phyloP scores from a whole-genome alignment of 2,113 vertebrate species.

The Athene cunicularia region DNA sequence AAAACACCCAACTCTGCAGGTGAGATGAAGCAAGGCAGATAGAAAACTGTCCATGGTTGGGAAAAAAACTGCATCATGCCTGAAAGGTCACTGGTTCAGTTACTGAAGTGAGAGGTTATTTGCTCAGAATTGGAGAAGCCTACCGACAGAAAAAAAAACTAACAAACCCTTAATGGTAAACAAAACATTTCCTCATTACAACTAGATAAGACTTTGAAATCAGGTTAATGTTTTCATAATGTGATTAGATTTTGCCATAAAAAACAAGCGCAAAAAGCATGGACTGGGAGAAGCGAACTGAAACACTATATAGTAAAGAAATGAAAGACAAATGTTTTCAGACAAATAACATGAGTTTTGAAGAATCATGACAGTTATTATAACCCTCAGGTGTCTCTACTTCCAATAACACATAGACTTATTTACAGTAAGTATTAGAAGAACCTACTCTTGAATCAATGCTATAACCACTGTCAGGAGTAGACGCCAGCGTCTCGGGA shows the following conservation, averaged over 20 bases:
- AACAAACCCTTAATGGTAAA: neutral
- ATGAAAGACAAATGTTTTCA: neutral
- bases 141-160: neutral
- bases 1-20: neutral
- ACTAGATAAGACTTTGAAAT: neutral
- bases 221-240: neutral
- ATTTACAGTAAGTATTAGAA: neutral
- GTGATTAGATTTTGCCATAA: neutral
- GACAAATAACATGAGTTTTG: neutral
- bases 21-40: neutral
- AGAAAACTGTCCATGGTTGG: neutral
- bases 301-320: neutral
- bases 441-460: slow-evolving; percentile 92
- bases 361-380: neutral
- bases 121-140: neutral
- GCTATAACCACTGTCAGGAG: slow-evolving; percentile 96
- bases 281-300: accelerated
- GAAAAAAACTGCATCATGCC: neutral
- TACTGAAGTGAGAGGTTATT: neutral
- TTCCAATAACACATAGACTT: neutral
- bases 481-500: slow-evolving; percentile 98
- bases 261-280: neutral
- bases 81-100: neutral
- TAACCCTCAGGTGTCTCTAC: neutral
- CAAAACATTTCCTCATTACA: neutral